Evolutionary conservation across 2,113 vertebrate species (phyloP).

Genomic region (Epinephelus fuscoguttatus): DNA sequence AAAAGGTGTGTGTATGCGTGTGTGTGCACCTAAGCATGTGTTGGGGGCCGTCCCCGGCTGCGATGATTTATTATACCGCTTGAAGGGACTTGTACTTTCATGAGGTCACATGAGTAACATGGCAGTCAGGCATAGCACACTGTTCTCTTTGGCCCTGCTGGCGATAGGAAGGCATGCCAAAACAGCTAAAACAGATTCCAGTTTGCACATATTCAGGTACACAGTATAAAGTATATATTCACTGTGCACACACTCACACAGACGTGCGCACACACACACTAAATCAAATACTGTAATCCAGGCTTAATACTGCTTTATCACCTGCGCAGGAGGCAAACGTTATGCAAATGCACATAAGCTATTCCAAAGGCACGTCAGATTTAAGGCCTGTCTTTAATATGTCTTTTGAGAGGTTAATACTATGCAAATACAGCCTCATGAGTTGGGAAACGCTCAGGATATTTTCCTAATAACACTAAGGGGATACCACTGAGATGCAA

Average conservation of each 20-base stretch:
- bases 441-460: not conserved
- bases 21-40: slow-evolving; percentile 25
- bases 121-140: slow-evolving; percentile 59
- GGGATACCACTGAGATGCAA: slow-evolving; percentile 20
- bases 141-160: slow-evolving; percentile 54
- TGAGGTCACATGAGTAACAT: slow-evolving; percentile 71
- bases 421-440: slow-evolving; percentile 52
- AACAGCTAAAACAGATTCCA: slow-evolving; percentile 26
- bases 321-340: slow-evolving; percentile 45
- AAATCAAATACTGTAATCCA: slow-evolving; percentile 59
- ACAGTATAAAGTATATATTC: slow-evolving; percentile 27
- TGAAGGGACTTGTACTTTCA: slow-evolving; percentile 69
- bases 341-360: slow-evolving; percentile 59
- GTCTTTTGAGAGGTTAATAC: slow-evolving; percentile 54
- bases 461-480: slow-evolving; percentile 39
- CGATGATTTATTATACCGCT: slow-evolving; percentile 78
- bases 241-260: not conserved
- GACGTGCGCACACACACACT: not conserved
- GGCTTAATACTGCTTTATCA: slow-evolving; percentile 59
- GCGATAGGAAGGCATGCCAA: slow-evolving; percentile 54
- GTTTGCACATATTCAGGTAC: slow-evolving; percentile 50
- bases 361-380: slow-evolving; percentile 55
- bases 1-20: slow-evolving; percentile 11
- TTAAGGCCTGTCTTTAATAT: slow-evolving; percentile 41
- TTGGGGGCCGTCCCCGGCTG: slow-evolving; percentile 48